Evolutionary conservation across 2,113 vertebrate species (phyloP).

Genomic region (Catharus bicknelli): DNA sequence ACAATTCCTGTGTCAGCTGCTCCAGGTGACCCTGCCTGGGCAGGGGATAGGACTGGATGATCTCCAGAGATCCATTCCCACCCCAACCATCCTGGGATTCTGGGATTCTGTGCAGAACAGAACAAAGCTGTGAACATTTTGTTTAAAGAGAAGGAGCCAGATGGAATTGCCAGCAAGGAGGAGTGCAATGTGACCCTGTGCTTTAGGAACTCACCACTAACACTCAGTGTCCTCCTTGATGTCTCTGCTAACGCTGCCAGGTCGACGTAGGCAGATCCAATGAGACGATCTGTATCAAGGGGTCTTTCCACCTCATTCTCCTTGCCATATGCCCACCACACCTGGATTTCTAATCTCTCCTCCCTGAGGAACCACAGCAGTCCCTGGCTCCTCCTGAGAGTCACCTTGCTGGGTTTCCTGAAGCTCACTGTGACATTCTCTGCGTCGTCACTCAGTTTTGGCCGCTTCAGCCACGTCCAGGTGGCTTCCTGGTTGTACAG

Average conservation of each 20-base stretch:
- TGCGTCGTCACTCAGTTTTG: constrained; percentile 52
- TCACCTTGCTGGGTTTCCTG: constrained; percentile 72
- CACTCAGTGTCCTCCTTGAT: constrained; percentile 67
- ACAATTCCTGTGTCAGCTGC: rapidly evolving
- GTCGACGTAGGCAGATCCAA: constrained; percentile 90
- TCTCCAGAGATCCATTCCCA: neutral
- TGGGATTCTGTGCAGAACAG: neutral
- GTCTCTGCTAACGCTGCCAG: constrained; percentile 76
- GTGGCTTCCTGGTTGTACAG: constrained; percentile 81
- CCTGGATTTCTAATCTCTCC: constrained; percentile 90
- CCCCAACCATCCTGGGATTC: neutral
- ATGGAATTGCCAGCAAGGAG: neutral
- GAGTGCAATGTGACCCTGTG: neutral
- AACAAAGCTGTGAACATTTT: neutral
- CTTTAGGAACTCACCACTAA: constrained; percentile 83
- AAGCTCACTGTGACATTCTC: constrained; percentile 77
- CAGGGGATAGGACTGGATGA: neutral
- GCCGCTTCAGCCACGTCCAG: constrained; percentile 84
- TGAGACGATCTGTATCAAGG: constrained; percentile 84
- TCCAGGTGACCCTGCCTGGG: neutral
- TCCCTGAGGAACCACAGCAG: constrained; percentile 91
- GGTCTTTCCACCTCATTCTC: constrained; percentile 77
- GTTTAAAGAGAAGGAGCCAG: neutral
- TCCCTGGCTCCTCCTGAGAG: constrained; percentile 77
- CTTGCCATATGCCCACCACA: constrained; percentile 89